Evolutionary conservation across 2,113 vertebrate species (phyloP).

Genomic region (Nesospiza acunhae): DNA sequence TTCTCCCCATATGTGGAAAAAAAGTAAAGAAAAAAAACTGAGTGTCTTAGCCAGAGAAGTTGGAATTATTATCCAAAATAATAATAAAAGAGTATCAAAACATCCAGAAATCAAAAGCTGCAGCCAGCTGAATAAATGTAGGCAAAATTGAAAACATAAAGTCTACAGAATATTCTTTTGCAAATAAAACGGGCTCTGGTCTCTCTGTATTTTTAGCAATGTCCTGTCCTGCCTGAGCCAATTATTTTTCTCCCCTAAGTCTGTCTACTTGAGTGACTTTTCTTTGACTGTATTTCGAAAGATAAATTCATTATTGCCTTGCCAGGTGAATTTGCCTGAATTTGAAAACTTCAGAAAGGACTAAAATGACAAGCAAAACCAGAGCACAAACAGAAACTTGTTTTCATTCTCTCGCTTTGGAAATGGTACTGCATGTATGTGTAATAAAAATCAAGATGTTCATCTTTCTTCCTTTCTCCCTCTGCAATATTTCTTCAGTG

Average conservation of each 20-base stretch:
- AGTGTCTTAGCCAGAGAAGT: constrained; percentile 6
- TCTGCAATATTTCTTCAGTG: constrained; percentile 16
- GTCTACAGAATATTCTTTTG: constrained; percentile 1
- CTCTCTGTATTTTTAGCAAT: constrained; percentile 12
- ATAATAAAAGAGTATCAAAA: constrained; percentile 49
- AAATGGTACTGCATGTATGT: not conserved
- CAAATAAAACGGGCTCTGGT: not conserved
- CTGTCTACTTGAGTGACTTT: not conserved
- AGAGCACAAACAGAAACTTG: not conserved
- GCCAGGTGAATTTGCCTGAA: constrained; percentile 24
- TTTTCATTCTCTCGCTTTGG: not conserved
- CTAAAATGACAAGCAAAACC: not conserved
- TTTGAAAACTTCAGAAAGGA: not conserved
- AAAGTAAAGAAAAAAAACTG: not conserved
- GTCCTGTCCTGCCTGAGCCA: not conserved
- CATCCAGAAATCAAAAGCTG: constrained; percentile 54
- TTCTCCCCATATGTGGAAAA: not conserved
- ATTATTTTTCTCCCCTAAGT: not conserved
- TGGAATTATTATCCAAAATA: constrained; percentile 40
- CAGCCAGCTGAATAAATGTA: constrained; percentile 43
- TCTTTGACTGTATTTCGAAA: not conserved
- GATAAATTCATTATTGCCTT: constrained; percentile 19
- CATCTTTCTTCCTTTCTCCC: constrained; percentile 16
- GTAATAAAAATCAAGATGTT: constrained; percentile 67
- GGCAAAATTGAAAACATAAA: constrained; percentile 38